Evolutionary conservation across 2,797 vertebrate species (phyloP).

Genomic region (Mycteria americana): DNA sequence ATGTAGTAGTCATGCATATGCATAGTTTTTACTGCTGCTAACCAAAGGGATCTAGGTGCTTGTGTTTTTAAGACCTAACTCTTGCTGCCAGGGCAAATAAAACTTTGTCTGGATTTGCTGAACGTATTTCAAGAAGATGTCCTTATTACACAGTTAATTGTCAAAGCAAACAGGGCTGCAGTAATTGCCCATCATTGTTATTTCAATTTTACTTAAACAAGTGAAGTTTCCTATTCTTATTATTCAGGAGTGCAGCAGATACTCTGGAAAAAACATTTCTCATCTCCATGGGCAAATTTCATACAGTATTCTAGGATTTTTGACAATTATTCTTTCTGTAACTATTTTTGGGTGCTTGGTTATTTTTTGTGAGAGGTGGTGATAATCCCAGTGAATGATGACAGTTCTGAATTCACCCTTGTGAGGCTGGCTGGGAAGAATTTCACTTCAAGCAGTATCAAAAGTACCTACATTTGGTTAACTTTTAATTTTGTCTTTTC

Average conservation of each 20-base stretch:
- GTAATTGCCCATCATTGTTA: not conserved
- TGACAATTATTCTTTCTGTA: not conserved
- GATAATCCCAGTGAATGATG: not conserved
- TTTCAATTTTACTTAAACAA: not conserved
- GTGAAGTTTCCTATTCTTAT: not conserved
- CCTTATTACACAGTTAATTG: not conserved
- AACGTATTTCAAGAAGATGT: not conserved
- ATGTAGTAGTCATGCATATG: not conserved
- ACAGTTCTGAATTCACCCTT: not conserved
- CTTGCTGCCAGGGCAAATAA: not conserved
- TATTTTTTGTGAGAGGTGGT: not conserved
- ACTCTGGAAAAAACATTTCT: not conserved
- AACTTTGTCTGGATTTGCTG: not conserved
- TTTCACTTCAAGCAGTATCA: not conserved
- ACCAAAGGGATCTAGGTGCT: not conserved
- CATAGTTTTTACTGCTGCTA: not conserved
- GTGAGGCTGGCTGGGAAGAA: not conserved
- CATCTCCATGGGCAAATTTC: not conserved
- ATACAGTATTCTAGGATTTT: not conserved
- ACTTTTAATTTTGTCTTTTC: not conserved
- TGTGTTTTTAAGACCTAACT: not conserved
- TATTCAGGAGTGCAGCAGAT: not conserved
- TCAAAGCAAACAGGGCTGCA: not conserved
- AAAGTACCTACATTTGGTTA: not conserved
- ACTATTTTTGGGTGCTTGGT: not conserved